Evolutionary conservation across 2,888 invertebrate genomes (phyloP).

Genomic region (Corbicula japonica): DNA sequence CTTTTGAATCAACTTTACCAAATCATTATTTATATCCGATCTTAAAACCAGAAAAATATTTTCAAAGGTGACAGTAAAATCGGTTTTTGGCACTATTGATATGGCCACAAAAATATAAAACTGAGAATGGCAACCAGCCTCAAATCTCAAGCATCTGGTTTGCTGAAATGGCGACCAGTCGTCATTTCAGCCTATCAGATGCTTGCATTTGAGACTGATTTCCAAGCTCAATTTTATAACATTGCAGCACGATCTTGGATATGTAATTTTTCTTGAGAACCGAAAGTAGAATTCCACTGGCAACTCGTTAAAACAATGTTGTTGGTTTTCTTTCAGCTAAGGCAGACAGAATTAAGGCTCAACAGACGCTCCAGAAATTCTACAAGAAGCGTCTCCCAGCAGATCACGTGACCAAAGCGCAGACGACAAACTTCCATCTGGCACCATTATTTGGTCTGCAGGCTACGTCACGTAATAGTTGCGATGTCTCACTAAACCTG

Average conservation of each 20-base stretch:
- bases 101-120: no score
- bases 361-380: background rate
- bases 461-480: background rate
- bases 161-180: no score
- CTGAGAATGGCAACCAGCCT: no score
- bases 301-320: background rate
- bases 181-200: no score
- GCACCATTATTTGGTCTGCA: conserved; percentile 1
- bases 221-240: background rate
- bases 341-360: background rate
- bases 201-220: background rate
- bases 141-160: no score
- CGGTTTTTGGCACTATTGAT: no score
- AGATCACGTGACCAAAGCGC: conserved; percentile 28
- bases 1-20: no score
- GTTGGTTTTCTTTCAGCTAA: background rate
- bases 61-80: no score
- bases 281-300: background rate
- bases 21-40: no score
- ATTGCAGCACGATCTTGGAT: background rate
- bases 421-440: conserved; percentile 21
- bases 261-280: background rate
- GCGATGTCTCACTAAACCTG: background rate
- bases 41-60: no score
- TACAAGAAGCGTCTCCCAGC: background rate